These are phyloP conservation scores for Drosophila picticornis DNA, from an alignment of 2,888 invertebrate species.

Conservation along the genomic window DNA sequence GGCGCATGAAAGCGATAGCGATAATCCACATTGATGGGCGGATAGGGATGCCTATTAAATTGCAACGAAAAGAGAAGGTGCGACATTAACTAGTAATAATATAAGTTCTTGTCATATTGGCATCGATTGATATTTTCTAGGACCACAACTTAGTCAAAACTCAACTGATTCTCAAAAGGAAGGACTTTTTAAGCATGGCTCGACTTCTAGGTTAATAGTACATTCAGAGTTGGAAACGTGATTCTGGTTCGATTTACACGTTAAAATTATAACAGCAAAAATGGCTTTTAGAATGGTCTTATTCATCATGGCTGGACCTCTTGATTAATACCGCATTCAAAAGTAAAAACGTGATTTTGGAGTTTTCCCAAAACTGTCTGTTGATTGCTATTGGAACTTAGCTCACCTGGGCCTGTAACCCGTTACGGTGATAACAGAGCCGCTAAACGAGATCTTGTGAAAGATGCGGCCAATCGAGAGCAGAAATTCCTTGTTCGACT, in stretches of 20 bases:
- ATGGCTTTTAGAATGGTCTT: too few species aligned
- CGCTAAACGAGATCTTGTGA: constrained; percentile 94
- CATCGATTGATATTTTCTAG: neutral
- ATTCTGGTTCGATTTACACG: too few species aligned
- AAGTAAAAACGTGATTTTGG: too few species aligned
- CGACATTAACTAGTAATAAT: neutral
- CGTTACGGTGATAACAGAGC: constrained; percentile 96
- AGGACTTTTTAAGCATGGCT: too few species aligned
- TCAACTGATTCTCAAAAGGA: too few species aligned
- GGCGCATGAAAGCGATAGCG: constrained; percentile 96
- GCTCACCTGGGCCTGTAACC: constrained; percentile 95
- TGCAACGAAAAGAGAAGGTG: neutral
- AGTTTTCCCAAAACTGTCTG: too few species aligned
- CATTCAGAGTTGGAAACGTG: neutral
- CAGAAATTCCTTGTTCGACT: constrained; percentile 90
- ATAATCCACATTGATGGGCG: constrained; percentile 96
- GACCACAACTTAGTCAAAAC: neutral
- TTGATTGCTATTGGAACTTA: neutral
- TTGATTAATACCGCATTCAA: too few species aligned
- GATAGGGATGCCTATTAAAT: constrained; percentile 93
- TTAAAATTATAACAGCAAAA: too few species aligned
- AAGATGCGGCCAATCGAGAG: constrained; percentile 98
- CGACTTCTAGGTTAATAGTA: too few species aligned
- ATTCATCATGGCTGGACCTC: too few species aligned
- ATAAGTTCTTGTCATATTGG: neutral